Conservation (phyloP, 2,797 vertebrate genomes). For the Menidia menidia region DNA sequence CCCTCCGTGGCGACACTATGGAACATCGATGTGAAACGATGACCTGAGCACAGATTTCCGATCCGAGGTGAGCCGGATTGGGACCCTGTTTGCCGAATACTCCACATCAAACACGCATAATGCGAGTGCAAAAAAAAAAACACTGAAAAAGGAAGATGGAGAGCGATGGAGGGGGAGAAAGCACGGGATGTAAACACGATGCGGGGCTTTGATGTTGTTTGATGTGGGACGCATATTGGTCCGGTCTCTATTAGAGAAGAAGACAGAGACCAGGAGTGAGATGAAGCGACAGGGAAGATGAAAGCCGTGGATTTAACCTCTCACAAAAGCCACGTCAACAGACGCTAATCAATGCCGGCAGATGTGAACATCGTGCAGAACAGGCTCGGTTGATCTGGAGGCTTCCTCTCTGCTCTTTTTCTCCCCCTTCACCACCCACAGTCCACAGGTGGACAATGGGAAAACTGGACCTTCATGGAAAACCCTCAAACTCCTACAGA, state of each 20-base stretch:
- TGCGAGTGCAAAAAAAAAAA: constrained; percentile 41
- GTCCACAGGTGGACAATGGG: neutral
- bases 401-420: constrained; percentile 1
- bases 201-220: constrained; percentile 75
- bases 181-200: constrained; percentile 52
- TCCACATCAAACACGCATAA: constrained; percentile 74
- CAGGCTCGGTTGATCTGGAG: constrained; percentile 4
- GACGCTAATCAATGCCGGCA: constrained; percentile 55
- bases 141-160: constrained; percentile 47
- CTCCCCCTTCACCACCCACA: constrained; percentile 15
- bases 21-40: constrained; percentile 19
- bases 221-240: constrained; percentile 70
- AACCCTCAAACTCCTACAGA: neutral
- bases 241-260: constrained; percentile 55
- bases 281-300: constrained; percentile 66
- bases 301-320: constrained; percentile 77
- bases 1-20: neutral
- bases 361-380: constrained; percentile 33
- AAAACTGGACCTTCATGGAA: constrained; percentile 19
- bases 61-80: constrained; percentile 14
- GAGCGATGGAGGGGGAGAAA: constrained; percentile 39
- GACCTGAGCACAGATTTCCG: constrained; percentile 25
- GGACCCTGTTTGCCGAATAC: constrained; percentile 29
- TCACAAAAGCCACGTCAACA: constrained; percentile 62
- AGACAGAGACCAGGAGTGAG: constrained; percentile 38